phyloP scores from a whole-genome alignment of 2,888 invertebrate genomes.

The Cephus sareptanus region DNA sequence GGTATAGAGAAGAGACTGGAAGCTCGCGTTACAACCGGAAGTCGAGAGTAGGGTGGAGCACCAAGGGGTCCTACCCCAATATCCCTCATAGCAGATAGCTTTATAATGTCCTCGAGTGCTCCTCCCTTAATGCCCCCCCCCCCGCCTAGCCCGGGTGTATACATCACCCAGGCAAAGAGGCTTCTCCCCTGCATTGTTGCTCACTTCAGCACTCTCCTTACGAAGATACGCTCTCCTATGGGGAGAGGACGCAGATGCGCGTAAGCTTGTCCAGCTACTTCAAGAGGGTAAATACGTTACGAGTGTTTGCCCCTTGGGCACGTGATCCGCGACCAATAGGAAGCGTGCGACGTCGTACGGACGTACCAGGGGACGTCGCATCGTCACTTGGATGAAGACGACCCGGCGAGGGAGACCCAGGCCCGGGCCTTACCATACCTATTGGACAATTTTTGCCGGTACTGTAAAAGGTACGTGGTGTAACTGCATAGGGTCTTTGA shows the following conservation, averaged over 20 bases:
- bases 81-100: conserved; percentile 44
- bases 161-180: conserved; percentile 32
- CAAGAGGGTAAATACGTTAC: background rate
- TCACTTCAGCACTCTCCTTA: conserved; percentile 43
- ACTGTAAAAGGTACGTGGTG: background rate
- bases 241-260: conserved; percentile 7
- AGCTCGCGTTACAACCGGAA: conserved; percentile 64
- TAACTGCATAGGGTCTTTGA: background rate
- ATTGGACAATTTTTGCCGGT: background rate
- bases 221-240: conserved; percentile 9
- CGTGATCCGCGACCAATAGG: conserved; percentile 1
- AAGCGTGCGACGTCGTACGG: background rate
- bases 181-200: conserved; percentile 50
- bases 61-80: conserved; percentile 52
- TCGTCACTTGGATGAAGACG: background rate
- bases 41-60: conserved; percentile 46
- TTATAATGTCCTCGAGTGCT: conserved; percentile 61
- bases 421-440: background rate
- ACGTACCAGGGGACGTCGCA: background rate
- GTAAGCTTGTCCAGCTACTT: conserved; percentile 3
- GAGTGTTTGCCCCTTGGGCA: background rate
- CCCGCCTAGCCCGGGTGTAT: conserved; percentile 38
- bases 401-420: background rate
- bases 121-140: conserved; percentile 49
- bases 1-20: conserved; percentile 16